Evolutionary conservation across 2,888 invertebrate species (phyloP), one percentile per base, ranked within the genome.

Genomic region (Zhengitettix transpicula): DNA sequence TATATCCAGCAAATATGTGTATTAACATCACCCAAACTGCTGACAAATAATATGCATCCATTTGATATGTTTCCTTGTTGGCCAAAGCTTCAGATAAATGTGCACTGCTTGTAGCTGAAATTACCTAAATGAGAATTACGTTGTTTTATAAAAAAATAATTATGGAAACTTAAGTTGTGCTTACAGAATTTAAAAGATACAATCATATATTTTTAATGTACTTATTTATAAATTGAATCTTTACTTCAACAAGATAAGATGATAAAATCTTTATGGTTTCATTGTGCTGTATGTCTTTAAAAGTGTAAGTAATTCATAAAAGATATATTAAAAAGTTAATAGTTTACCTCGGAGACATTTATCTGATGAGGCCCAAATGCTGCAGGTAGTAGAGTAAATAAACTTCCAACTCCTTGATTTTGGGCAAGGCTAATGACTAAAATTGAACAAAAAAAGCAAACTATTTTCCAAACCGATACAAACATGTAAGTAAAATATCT

Each of bases 401-500:
- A 79, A 72, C 87, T 85, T 2, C 82, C 81, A 0, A 89, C 81
- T 63, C 85, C 86, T 58, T 88, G 86, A 14, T 87, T 88, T 61
- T 83, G 84, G n/a, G 17, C 12, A 41, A 14, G 42, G 10, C 87
- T 76, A 62, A 87, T 83, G 51, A 89, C 75, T 14, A 91, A 68
- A 62, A 88, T 81, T 59, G 85, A 81, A 67, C 88, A 76, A 61
- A 94, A 77, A 70, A 95, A 94, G 51, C 87, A 73, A 10, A 83
- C 63, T 59, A 94, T 88, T 76, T 97, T 97, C 95, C 95, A 96
- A 0, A 90, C 73, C 0, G 95, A 90, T 58, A 96, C 81, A 69
- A 93, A 89, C 67, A 93, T 83, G 73, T 94, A 93, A 3, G 85
- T 87, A 73, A 92, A 95, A 69, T 95, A 94, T 57, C 95, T 81